A percentile compares a stretch with the other conserved stretches of the same genome.
Conservation (phyloP, 2,888 invertebrate species). For the Willowsia nigromaculata region DNA sequence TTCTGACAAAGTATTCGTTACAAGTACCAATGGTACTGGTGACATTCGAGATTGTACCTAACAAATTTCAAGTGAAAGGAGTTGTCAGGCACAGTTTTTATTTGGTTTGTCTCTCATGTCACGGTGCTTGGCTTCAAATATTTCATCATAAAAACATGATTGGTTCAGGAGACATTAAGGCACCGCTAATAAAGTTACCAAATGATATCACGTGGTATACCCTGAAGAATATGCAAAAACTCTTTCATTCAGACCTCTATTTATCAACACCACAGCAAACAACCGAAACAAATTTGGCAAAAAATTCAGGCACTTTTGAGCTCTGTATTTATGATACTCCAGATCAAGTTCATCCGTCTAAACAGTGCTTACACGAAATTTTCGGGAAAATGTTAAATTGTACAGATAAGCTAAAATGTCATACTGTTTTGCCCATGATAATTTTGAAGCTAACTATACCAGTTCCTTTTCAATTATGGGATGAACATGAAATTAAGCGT, state of each 20-base stretch:
- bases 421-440: neutral
- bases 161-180: neutral
- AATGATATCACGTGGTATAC: neutral
- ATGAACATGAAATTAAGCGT: no score
- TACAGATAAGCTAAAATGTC: neutral
- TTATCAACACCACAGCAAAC: no score
- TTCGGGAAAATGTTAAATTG: neutral
- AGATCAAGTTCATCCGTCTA: neutral
- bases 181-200: neutral
- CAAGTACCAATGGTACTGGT: neutral
- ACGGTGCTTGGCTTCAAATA: neutral
- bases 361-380: neutral
- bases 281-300: neutral
- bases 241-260: no score
- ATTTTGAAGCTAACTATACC: neutral
- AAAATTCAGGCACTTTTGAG: neutral
- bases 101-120: neutral
- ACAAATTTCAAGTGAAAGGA: neutral
- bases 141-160: neutral
- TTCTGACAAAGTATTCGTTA: neutral
- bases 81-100: neutral
- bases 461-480: no score
- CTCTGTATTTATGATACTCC: neutral
- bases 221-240: neutral
- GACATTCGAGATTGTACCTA: neutral